Percentiles rank a stretch among this genome's conserved stretches.
Conservation (phyloP, 92 coral and sea anemone species). For the Paragorgia papillata region DNA sequence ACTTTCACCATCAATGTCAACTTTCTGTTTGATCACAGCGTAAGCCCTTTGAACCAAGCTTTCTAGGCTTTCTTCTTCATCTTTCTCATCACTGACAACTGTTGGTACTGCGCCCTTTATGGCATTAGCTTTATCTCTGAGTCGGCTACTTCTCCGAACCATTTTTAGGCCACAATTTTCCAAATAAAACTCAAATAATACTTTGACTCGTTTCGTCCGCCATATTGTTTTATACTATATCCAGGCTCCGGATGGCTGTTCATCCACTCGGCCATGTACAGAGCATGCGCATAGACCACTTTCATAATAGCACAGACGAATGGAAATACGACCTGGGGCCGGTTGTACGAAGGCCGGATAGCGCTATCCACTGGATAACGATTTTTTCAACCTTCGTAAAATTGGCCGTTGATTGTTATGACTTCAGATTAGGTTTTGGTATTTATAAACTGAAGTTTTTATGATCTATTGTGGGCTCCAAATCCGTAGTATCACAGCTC, state of each 20-base stretch:
- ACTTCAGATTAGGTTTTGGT: no score
- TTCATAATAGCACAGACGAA: no score
- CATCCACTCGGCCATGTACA: no score
- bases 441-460: no score
- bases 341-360: no score
- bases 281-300: not conserved
- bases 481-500: no score
- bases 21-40: slow-evolving; percentile 18
- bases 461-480: no score
- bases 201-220: not conserved
- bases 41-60: slow-evolving; percentile 12
- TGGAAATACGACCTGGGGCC: no score
- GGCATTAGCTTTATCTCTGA: slow-evolving; percentile 9
- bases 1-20: not conserved
- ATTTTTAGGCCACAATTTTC: not conserved
- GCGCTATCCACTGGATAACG: no score
- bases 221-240: not conserved
- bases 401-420: no score
- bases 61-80: slow-evolving; percentile 8
- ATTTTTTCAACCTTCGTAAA: no score
- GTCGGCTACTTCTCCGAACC: slow-evolving; percentile 41
- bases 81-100: not conserved
- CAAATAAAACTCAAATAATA: no score
- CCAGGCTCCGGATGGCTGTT: not conserved
- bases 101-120: not conserved